Base-by-base conservation (phyloP, 2,888 invertebrate genomes). In the Pristionchus arcanus region DNA sequence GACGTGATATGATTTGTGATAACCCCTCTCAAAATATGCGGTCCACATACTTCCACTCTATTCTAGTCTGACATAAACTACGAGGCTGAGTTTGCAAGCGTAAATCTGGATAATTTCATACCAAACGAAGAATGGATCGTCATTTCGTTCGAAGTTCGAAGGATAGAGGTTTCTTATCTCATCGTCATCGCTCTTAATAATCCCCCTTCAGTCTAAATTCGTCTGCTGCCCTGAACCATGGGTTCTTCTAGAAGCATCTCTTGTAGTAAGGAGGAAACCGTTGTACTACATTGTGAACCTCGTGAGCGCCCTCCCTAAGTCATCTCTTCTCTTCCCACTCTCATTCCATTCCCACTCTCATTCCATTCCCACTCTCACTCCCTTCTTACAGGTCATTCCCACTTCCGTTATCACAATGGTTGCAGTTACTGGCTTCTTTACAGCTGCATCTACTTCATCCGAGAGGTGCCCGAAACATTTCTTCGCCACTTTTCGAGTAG, bases 381-480 rank as follows among this genome's bases (percentile, higher is more conserved):
- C 31, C 7, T 77, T 42, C 3, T 13, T 15, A 49, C 49, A 85
- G 84, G 85, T 95, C 53, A 95, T 96, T 85, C 96, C 96, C 3
- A 96, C 96, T 42, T 95, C 95, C 1, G 95, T 95, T 92, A 94
- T 96, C 91, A 96, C 96, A 2, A 92, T 95, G 49, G 94, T 96
- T 63, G 95, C 96, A 11, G 94, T 96, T 88, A 95, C 92, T 21
- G 95, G 96, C 25, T 96, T 96, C 93, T 96, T 96, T 94, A 95
- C 95, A 92, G 95, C 96, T 34, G 96, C 96, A 7, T 96, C 96
- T 77, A 95, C 95, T 25, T 95, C 95, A 91, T 96, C 96, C 21
- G 95, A 95, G 87, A 90, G 95, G 92, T 55, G 9, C 42, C 3
- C 42, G 0, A 11, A 3, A 49, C 42, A 49, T 49, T 49, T 49